These are phyloP conservation scores for Dasypogon diadema DNA, from an alignment of 2,888 invertebrate genomes.

Conservation along the genomic window DNA sequence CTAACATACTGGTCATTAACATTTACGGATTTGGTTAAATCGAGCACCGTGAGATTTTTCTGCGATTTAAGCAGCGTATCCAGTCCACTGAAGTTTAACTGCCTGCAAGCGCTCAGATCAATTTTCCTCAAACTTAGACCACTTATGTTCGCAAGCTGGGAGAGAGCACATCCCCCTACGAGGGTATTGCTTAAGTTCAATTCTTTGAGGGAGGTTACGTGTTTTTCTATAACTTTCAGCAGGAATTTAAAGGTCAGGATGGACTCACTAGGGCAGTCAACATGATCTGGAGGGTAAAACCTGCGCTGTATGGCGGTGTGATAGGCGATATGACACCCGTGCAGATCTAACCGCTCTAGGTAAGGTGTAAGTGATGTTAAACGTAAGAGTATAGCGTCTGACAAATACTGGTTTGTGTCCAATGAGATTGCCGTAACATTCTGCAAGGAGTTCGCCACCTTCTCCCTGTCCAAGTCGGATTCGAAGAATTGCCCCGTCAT, in stretches of 20 bases:
- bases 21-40: constrained; percentile 75
- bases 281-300: constrained; percentile 73
- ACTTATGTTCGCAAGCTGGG: constrained; percentile 71
- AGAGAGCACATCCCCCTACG: constrained; percentile 75
- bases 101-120: constrained; percentile 62
- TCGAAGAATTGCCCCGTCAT: constrained; percentile 80
- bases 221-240: constrained; percentile 71
- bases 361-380: constrained; percentile 74
- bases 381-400: constrained; percentile 79
- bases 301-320: constrained; percentile 76
- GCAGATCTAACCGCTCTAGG: constrained; percentile 74
- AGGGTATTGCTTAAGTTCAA: constrained; percentile 77
- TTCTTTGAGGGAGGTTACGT: constrained; percentile 71
- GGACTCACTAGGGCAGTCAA: constrained; percentile 73
- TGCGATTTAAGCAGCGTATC: constrained; percentile 49
- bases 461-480: constrained; percentile 71
- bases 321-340: constrained; percentile 78
- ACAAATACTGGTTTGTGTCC: constrained; percentile 77
- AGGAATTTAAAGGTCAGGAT: constrained; percentile 80
- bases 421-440: constrained; percentile 73
- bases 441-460: constrained; percentile 59
- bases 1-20: constrained; percentile 76
- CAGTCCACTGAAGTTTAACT: constrained; percentile 62
- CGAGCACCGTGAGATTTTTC: constrained; percentile 70
- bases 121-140: constrained; percentile 64